These are phyloP conservation scores for Agrochola lota DNA, from an alignment of 2,888 invertebrate genomes.

Conservation along the genomic window DNA sequence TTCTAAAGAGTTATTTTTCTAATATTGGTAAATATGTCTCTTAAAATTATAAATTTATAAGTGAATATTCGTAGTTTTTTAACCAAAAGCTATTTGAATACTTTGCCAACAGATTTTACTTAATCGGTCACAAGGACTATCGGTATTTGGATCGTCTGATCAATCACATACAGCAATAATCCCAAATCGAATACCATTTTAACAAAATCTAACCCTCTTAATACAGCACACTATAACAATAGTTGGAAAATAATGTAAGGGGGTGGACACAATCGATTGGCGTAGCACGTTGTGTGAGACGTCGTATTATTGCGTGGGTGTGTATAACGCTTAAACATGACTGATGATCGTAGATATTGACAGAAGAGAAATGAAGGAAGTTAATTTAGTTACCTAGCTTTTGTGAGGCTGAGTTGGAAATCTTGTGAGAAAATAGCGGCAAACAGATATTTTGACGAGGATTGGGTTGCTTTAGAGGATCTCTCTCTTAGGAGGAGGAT, in stretches of 20 bases:
- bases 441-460: not conserved
- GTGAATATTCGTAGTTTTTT: too few species aligned
- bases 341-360: slow-evolving; percentile 44
- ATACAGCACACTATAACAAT: slow-evolving; percentile 17
- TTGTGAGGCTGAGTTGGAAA: not conserved
- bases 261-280: slow-evolving; percentile 50
- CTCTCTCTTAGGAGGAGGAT: not conserved
- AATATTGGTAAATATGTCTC: not conserved
- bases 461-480: not conserved
- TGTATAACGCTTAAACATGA: slow-evolving; percentile 54
- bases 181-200: slow-evolving; percentile 29
- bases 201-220: slow-evolving; percentile 23
- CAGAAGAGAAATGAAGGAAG: slow-evolving; percentile 36
- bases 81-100: too few species aligned
- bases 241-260: slow-evolving; percentile 33
- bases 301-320: slow-evolving; percentile 61
- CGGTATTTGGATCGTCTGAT: not conserved
- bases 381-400: slow-evolving; percentile 20
- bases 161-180: slow-evolving; percentile 19
- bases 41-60: too few species aligned
- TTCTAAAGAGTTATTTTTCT: not conserved
- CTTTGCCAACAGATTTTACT: too few species aligned
- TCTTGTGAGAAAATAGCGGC: slow-evolving; percentile 2
- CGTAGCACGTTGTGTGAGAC: slow-evolving; percentile 30
- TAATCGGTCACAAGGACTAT: not conserved